phyloP scores from a whole-genome alignment of 2,797 vertebrate genomes.

The Acestrorhynchus altus region DNA sequence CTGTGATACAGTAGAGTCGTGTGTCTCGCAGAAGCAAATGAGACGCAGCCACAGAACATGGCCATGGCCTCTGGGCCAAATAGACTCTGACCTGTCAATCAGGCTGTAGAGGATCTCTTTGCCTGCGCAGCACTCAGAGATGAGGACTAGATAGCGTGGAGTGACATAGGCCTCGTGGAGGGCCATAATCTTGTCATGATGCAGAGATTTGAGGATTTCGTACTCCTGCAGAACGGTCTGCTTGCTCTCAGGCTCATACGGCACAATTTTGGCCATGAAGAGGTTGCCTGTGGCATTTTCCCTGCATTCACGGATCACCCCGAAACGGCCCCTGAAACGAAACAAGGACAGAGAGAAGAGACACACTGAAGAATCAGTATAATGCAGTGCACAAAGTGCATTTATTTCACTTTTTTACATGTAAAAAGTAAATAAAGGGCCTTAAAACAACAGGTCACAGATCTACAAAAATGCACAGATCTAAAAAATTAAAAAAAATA shows the following conservation, averaged over 20 bases:
- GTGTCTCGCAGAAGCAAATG: background rate
- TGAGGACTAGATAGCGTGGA: conserved; percentile 95
- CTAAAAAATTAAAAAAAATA: background rate
- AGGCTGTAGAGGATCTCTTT: conserved; percentile 95
- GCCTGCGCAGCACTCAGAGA: conserved; percentile 91
- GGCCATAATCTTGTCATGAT: conserved; percentile 93
- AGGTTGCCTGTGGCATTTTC: conserved; percentile 94
- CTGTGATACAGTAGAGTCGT: background rate
- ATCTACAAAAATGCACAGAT: too few relatives aligned
- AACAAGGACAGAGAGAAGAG: background rate
- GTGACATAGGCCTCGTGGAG: conserved; percentile 97
- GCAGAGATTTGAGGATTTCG: conserved; percentile 93
- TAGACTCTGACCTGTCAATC: conserved; percentile 86
- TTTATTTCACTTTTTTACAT: background rate
- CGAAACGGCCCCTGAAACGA: conserved; percentile 88
- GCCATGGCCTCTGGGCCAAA: conserved; percentile 2
- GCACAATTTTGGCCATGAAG: conserved; percentile 97
- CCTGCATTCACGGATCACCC: conserved; percentile 93
- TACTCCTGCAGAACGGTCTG: conserved; percentile 92
- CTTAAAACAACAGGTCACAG: too few relatives aligned
- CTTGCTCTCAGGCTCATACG: conserved; percentile 90
- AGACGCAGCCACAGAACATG: background rate
- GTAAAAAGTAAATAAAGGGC: too few relatives aligned
- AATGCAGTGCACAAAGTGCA: too few relatives aligned
- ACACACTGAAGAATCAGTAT: background rate